Percentiles rank a stretch among this genome's conserved stretches.
Evolutionary conservation across 2,113 vertebrate genomes (phyloP).

Genomic region (Neofelis nebulosa): DNA sequence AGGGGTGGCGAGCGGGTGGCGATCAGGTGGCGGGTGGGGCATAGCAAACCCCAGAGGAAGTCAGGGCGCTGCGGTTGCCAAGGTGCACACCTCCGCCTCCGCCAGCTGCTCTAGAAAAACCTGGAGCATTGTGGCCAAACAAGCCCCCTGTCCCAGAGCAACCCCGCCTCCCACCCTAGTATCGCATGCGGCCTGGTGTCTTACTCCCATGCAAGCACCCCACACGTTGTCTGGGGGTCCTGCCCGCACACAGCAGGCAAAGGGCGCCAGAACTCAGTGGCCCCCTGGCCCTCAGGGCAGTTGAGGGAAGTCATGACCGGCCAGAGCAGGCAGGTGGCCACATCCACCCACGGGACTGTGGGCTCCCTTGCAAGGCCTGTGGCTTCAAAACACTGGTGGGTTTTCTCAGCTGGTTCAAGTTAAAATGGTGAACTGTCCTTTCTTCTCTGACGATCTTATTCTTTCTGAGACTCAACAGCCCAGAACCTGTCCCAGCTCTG

Average conservation of each 20-base stretch:
- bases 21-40: fast-evolving
- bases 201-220: no score
- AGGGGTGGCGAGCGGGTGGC: fast-evolving
- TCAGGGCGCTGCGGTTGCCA: no score
- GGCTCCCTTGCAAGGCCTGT: neutral
- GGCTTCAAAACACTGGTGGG: no score
- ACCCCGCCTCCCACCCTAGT: fast-evolving
- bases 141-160: fast-evolving
- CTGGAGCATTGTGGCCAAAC: neutral
- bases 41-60: neutral
- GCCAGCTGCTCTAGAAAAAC: neutral
- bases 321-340: neutral
- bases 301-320: neutral
- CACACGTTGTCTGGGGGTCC: neutral
- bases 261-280: neutral
- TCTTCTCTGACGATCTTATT: fast-evolving
- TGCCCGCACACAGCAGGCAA: neutral
- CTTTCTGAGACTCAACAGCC: neutral
- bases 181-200: fast-evolving
- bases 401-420: no score
- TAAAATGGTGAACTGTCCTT: neutral
- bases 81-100: no score
- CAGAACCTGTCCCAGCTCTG: neutral
- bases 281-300: neutral
- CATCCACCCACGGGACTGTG: neutral